A percentile compares a stretch with the other conserved stretches of the same genome.
Conservation (phyloP, 1,140 invertebrate species). For the Trinorchestia longiramus region DNA sequence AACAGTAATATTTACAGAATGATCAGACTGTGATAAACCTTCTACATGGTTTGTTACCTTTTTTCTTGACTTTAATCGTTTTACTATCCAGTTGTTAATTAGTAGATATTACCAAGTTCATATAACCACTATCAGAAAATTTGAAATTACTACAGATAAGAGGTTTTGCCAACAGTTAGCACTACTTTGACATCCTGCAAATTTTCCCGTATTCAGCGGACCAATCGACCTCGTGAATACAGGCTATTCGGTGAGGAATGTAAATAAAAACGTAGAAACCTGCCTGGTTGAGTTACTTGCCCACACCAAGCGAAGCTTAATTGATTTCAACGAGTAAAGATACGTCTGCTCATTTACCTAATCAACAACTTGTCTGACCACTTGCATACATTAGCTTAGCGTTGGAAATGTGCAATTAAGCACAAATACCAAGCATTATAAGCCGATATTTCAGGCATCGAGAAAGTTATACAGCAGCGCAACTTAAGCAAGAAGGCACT, state of each 20-base stretch:
- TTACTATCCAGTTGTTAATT: neutral
- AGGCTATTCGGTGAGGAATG: neutral
- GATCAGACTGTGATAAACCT: neutral
- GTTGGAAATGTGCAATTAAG: neutral
- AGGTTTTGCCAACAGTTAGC: too few relatives aligned
- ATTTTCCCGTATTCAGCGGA: neutral
- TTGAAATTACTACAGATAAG: neutral
- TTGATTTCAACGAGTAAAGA: neutral
- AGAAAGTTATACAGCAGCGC: neutral
- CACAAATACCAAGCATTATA: neutral
- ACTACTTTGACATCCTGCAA: neutral
- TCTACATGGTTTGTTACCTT: neutral
- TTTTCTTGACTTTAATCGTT: neutral
- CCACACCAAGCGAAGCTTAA: neutral
- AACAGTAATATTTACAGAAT: slow-evolving; percentile 25
- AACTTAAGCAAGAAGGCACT: slow-evolving; percentile 49
- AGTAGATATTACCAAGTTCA: neutral
- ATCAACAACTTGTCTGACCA: neutral
- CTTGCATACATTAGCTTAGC: neutral
- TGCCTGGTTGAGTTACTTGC: neutral
- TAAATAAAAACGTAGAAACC: neutral
- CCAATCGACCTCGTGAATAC: neutral
- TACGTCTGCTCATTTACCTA: too few relatives aligned
- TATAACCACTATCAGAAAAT: neutral
- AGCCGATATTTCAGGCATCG: neutral